A percentile compares a stretch with the other conserved stretches of the same genome.
Evolutionary conservation across 2,113 vertebrate species (phyloP).

Genomic region (Ploceus nigricollis): DNA sequence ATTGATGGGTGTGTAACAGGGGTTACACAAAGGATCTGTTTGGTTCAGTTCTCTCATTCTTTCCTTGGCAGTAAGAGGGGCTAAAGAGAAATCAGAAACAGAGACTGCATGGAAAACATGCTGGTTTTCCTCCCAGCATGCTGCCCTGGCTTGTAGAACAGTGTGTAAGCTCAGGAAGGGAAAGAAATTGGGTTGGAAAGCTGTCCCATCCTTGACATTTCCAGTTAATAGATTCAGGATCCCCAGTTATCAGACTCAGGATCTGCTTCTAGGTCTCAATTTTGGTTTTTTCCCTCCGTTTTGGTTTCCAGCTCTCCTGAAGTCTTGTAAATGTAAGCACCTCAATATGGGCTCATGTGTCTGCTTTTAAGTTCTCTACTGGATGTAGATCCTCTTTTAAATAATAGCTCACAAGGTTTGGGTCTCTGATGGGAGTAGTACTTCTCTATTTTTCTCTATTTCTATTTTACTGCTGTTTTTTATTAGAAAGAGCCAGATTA

Average conservation of each 20-base stretch:
- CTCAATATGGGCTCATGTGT: background rate
- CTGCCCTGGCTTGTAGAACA: background rate
- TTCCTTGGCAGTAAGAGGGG: background rate
- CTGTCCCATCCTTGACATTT: background rate
- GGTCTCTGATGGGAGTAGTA: background rate
- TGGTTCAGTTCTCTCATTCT: background rate
- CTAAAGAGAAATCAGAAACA: background rate
- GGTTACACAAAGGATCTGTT: background rate
- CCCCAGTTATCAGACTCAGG: background rate
- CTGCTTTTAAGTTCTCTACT: background rate
- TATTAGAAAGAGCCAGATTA: background rate
- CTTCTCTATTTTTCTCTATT: background rate
- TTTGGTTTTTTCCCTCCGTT: background rate
- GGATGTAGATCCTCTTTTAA: background rate
- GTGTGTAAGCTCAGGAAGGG: background rate
- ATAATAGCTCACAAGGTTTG: fast-evolving
- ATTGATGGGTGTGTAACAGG: fast-evolving
- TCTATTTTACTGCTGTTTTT: background rate
- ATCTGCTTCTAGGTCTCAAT: background rate
- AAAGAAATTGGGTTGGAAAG: background rate
- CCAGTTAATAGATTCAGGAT: background rate
- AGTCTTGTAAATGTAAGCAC: background rate
- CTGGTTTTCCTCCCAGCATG: background rate
- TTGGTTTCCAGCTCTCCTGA: background rate
- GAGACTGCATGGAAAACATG: background rate